Evolutionary conservation across 2,888 invertebrate species (phyloP).

Genomic region (Thymelicus sylvestris): DNA sequence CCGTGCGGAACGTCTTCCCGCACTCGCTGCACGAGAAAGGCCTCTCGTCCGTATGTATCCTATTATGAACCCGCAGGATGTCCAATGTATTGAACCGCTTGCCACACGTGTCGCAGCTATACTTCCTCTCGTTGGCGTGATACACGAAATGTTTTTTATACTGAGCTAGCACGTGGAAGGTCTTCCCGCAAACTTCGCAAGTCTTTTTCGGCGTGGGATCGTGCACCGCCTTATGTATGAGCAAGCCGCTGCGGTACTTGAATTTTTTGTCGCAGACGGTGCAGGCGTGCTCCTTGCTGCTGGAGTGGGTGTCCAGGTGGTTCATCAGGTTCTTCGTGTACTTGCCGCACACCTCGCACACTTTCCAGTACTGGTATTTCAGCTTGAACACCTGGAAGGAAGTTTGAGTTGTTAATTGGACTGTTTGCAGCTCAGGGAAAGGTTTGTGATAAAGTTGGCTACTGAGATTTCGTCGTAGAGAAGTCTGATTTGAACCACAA

Average conservation of each 20-base stretch:
- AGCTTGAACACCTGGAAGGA: slow-evolving; percentile 47
- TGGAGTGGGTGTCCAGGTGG: slow-evolving; percentile 75
- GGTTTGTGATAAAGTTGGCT: too few relatives aligned
- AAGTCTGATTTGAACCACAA: too few relatives aligned
- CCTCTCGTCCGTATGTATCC: slow-evolving; percentile 78
- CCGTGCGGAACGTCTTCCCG: slow-evolving; percentile 78
- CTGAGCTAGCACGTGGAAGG: slow-evolving; percentile 79
- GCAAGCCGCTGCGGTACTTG: slow-evolving; percentile 76
- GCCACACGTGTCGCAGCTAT: slow-evolving; percentile 79
- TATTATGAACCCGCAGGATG: slow-evolving; percentile 76
- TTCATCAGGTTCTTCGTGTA: slow-evolving; percentile 69
- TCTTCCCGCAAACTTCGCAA: slow-evolving; percentile 81
- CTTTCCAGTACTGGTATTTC: slow-evolving; percentile 74
- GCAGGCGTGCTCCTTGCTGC: slow-evolving; percentile 70
- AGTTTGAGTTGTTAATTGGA: too few relatives aligned
- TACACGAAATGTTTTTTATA: slow-evolving; percentile 79
- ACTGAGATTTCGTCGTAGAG: too few relatives aligned
- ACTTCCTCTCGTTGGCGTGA: slow-evolving; percentile 82
- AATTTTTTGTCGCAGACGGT: slow-evolving; percentile 78
- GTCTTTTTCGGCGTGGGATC: slow-evolving; percentile 77
- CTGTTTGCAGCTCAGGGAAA: too few relatives aligned
- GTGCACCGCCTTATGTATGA: slow-evolving; percentile 75
- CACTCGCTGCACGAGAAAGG: slow-evolving; percentile 77
- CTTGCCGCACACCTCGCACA: slow-evolving; percentile 79
- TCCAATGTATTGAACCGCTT: slow-evolving; percentile 82